phyloP scores from a whole-genome alignment of 2,113 vertebrate species.

The Sapajus apella region DNA sequence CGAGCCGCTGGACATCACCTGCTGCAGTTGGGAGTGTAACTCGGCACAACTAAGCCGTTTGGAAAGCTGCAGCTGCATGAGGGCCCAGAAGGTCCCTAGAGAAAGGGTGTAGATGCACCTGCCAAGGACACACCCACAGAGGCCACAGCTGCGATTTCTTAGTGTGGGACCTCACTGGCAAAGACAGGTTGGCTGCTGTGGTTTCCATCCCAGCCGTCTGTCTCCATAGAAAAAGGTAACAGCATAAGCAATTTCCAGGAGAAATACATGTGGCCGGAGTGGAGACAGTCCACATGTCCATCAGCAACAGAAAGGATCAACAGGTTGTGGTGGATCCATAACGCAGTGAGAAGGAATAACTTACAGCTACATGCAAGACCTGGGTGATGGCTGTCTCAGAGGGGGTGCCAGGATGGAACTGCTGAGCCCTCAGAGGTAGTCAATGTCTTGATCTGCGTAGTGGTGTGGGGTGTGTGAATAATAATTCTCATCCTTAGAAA shows the following conservation, averaged over 20 bases:
- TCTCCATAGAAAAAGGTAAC: not conserved
- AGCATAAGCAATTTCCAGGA: not conserved
- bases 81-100: not conserved
- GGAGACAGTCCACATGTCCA: not conserved
- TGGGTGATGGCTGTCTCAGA: not conserved
- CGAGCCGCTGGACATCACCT: not conserved
- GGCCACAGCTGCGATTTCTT: not conserved
- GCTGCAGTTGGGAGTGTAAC: fast-evolving
- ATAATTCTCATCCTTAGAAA: not conserved
- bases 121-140: not conserved
- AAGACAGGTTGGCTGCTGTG: not conserved
- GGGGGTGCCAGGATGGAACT: not conserved
- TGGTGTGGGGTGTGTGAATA: no score
- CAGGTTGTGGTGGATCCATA: not conserved
- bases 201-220: not conserved
- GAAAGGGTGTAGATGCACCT: not conserved
- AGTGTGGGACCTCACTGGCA: not conserved
- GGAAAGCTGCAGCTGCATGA: no score
- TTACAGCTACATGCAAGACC: not conserved
- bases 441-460: not conserved
- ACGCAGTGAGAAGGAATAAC: no score
- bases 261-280: not conserved
- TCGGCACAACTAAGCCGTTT: fast-evolving
- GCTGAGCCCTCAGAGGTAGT: not conserved
- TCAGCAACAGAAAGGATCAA: not conserved